Conservation (phyloP, 2,113 vertebrate genomes). For the Psittacula cyanocephala region DNA sequence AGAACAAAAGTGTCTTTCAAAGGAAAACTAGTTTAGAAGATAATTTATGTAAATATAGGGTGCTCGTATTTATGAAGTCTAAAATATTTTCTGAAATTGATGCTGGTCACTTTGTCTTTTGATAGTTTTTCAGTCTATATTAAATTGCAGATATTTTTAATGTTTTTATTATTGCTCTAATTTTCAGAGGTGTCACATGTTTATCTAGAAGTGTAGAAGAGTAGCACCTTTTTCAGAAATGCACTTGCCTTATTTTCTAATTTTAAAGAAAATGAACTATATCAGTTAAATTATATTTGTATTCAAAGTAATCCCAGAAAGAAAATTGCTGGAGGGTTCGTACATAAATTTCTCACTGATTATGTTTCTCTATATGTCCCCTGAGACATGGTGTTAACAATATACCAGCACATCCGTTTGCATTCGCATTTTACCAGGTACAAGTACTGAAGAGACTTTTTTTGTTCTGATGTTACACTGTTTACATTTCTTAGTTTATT, state of each 20-base stretch:
- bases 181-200: slow-evolving; percentile 63
- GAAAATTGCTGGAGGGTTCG: slow-evolving; percentile 57
- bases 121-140: slow-evolving; percentile 71
- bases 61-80: slow-evolving; percentile 72
- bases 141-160: slow-evolving; percentile 70
- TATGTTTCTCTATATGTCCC: slow-evolving; percentile 56
- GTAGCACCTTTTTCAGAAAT: slow-evolving; percentile 70
- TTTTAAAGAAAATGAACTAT: slow-evolving; percentile 52
- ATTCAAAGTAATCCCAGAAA: slow-evolving; percentile 66
- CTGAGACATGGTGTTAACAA: slow-evolving; percentile 35
- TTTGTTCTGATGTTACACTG: slow-evolving; percentile 41
- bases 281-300: slow-evolving; percentile 77
- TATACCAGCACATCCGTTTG: slow-evolving; percentile 61
- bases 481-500: slow-evolving; percentile 68
- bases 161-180: slow-evolving; percentile 67
- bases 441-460: slow-evolving; percentile 10
- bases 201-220: slow-evolving; percentile 64
- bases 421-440: slow-evolving; percentile 43
- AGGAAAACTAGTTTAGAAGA: slow-evolving; percentile 46
- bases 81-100: slow-evolving; percentile 72
- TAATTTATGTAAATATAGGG: slow-evolving; percentile 74
- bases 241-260: slow-evolving; percentile 80
- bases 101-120: slow-evolving; percentile 71
- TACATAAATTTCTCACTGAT: slow-evolving; percentile 55
- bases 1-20: slow-evolving; percentile 57